Base-by-base conservation (phyloP, 2,797 vertebrate genomes). In the Periophthalmus magnuspinnatus region DNA sequence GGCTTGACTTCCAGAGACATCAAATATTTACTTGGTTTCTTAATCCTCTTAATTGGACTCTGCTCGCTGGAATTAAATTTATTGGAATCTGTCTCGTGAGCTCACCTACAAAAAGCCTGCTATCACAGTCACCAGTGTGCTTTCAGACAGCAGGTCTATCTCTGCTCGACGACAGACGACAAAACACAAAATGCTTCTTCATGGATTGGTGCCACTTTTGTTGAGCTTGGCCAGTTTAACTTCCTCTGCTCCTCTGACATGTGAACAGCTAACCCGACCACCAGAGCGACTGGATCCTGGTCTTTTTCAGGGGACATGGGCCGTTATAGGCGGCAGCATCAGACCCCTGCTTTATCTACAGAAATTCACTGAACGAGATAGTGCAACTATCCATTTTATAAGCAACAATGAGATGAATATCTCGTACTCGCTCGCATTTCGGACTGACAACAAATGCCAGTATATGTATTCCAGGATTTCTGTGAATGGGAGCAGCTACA, bases 341-440 rank as follows among this genome's bases (percentile, higher is more conserved):
- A n/a, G n/a, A n/a, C n/a, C n/a, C n/a, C n/a, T n/a, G n/a, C n/a
- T n/a, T n/a, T n/a, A n/a, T n/a, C n/a, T n/a, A n/a, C n/a, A n/a
- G n/a, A n/a, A n/a, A n/a, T n/a, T n/a, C n/a, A n/a, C n/a, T n/a
- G n/a, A n/a, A n/a, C n/a, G n/a, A n/a, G n/a, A n/a, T n/a, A 81
- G 82, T 19, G 38, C 67, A 56, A 76, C 47, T 10, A 55, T 76
- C 14, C 4, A 13, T 47, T 80, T 86, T 38, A 66, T 54, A 45
- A 65, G 45, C 9, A 2, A 50, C 45, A 61, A 6, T 2, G 8
- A 52, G 50, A 38, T 72, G 9, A 32, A 50, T 9, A 13, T 78
- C 28, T 14, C 62, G 61, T 84, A 71, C 69, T 66, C 62, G 13
- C 58, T 54, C 21, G 48, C 21, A 33, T 14, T 73, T 5, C 6